Evolutionary conservation across 2,113 vertebrate genomes (phyloP), one percentile per base, ranked within the genome.

Genomic region (Ciconia boyciana): DNA sequence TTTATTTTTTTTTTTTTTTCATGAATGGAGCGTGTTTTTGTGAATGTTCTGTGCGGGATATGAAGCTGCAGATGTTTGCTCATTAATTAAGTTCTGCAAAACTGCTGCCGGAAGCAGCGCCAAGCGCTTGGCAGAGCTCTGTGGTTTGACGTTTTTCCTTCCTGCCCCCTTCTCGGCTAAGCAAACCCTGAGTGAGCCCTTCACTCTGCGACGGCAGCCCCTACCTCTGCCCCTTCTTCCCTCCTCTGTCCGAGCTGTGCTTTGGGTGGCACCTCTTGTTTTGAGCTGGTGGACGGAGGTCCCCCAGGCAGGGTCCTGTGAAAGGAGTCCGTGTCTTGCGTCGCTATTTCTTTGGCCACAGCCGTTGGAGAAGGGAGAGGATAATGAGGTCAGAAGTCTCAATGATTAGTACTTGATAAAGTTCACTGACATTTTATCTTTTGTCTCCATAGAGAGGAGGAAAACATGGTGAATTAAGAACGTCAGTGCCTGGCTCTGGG

Each of bases 61-160:
- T 39, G 71, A 43, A 44, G 62, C 89, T 3, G 18, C 95, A 96
- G 87, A 72, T 91, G 90, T 65, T 49, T 78, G 49, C 82, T 93
- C 78, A 44, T 92, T 77, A 61, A 85, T 79, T 70, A 39, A 39
- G 44, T 20, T 89, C 61, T 71, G 83, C 55, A 87, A 7, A 92
- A 9, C 79, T 5, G 21, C 48, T 52, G 91, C 83, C 61, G 91
- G 96, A 95, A 94, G 93, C 81, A 8, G 84, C 19, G 4, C 69
- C 43, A 10, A 51, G 76, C 72, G 1, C 83, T 85, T 94, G 96
- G 92, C 92, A 79, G 76, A n/a, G 88, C 70, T 68, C 15, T 2
- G 61, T 4, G 32, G 31, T 44, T 72, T 85, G 87, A 91, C 29
- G 89, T 25, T 78, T 77, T 97, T 97, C 95, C 97, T 97, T 97